Percentiles rank a stretch among this genome's conserved stretches.
phyloP scores from a whole-genome alignment of 2,113 vertebrate genomes.

The Embiotoca jacksoni region DNA sequence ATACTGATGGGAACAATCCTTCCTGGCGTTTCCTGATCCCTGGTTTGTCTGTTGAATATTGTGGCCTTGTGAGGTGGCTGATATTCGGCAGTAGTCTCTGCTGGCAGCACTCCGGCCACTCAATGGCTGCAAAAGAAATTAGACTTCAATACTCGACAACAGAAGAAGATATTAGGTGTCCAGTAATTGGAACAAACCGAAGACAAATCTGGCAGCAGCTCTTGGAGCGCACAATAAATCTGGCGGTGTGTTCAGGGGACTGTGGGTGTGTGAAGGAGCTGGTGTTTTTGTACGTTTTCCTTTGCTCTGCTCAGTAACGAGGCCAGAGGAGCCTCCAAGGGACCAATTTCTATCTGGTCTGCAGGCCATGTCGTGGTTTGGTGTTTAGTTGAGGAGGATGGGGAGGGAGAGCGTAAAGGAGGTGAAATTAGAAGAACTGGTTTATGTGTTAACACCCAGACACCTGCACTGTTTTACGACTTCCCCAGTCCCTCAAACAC shows the following conservation, averaged over 20 bases:
- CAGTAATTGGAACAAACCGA: conserved; percentile 51
- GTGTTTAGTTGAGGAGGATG: conserved; percentile 52
- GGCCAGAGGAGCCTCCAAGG: conserved; percentile 54
- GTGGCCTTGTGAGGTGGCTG: neutral
- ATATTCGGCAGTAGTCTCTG: conserved; percentile 34
- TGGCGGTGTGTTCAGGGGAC: conserved; percentile 44
- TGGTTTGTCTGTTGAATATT: neutral
- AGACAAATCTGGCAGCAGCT: conserved; percentile 56
- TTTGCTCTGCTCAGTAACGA: conserved; percentile 61
- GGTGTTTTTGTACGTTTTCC: conserved; percentile 27
- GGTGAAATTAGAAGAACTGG: conserved; percentile 67
- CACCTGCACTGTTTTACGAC: conserved; percentile 40
- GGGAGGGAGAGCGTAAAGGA: conserved; percentile 30
- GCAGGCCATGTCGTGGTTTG: conserved; percentile 42
- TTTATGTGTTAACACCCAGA: conserved; percentile 51
- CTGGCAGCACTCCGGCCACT: conserved; percentile 39
- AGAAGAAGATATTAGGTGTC: neutral
- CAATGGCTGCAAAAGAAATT: conserved; percentile 10
- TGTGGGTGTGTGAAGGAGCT: conserved; percentile 11
- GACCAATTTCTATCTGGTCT: conserved; percentile 72
- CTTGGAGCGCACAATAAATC: conserved; percentile 45
- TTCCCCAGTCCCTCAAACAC: conserved; percentile 11
- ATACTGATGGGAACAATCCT: neutral
- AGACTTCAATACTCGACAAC: neutral
- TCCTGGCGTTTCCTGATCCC: neutral